phyloP scores from a whole-genome alignment of 2,888 invertebrate species.

The Entomobrya proxima region DNA sequence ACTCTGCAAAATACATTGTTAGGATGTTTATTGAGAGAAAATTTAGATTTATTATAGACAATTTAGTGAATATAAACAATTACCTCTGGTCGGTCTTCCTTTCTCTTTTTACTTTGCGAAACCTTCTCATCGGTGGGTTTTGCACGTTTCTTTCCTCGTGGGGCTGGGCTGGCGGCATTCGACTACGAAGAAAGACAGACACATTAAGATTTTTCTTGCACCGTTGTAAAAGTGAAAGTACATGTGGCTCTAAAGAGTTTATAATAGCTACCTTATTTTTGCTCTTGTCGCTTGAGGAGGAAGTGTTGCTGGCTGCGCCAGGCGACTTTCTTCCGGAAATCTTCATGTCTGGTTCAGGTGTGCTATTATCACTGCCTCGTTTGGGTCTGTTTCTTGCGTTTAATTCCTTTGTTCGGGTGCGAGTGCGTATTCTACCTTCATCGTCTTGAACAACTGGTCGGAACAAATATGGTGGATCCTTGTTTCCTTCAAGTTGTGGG shows the following conservation, averaged over 20 bases:
- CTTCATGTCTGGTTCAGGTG: conserved; percentile 77
- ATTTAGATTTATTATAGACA: no score
- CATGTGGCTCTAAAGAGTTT: background rate
- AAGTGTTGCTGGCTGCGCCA: conserved; percentile 76
- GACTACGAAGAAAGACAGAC: no score
- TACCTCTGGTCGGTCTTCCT: conserved; percentile 81
- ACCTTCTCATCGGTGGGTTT: conserved; percentile 79
- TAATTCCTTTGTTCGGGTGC: conserved; percentile 86
- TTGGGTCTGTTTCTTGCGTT: conserved; percentile 76
- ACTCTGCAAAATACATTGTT: conserved; percentile 81
- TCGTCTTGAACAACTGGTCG: conserved; percentile 84
- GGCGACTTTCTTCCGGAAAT: conserved; percentile 76
- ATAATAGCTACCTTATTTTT: conserved; percentile 76
- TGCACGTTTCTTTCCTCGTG: conserved; percentile 74
- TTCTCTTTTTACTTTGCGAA: conserved; percentile 81
- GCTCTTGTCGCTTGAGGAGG: conserved; percentile 78
- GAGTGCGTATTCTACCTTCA: conserved; percentile 92
- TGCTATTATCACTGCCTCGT: conserved; percentile 77
- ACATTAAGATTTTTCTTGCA: no score
- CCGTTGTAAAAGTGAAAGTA: background rate
- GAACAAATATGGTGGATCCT: conserved; percentile 79
- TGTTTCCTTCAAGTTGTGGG: conserved; percentile 79
- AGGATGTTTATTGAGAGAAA: no score
- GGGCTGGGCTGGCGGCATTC: conserved; percentile 75
- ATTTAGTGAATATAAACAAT: conserved; percentile 45